Evolutionary conservation across 1,140 invertebrate species (phyloP).

Genomic region (Dysdera silvatica): DNA sequence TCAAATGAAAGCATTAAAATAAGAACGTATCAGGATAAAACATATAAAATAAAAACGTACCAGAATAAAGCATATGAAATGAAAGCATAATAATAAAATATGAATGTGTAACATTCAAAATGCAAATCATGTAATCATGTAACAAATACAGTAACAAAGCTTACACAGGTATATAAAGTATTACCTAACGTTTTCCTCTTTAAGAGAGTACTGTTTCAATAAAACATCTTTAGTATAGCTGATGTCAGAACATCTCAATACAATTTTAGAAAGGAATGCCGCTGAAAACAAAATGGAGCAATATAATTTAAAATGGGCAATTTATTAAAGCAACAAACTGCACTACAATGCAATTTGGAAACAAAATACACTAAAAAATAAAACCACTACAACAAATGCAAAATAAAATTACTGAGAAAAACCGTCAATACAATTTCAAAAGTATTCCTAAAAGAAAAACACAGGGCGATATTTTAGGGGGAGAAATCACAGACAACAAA

Average conservation of each 20-base stretch:
- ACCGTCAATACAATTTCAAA: too few species aligned
- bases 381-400: too few species aligned
- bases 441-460: too few species aligned
- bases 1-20: background rate
- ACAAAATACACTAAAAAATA: too few species aligned
- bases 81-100: background rate
- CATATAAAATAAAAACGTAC: background rate
- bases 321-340: too few species aligned
- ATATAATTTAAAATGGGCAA: too few species aligned
- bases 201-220: conserved; percentile 6
- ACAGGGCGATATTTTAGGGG: too few species aligned
- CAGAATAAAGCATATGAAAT: background rate
- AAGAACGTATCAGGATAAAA: background rate
- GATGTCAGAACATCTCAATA: conserved; percentile 17
- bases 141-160: too few species aligned
- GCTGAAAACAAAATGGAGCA: conserved; percentile 15
- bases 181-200: conserved; percentile 28
- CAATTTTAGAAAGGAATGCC: conserved; percentile 15
- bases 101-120: background rate
- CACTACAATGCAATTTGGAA: too few species aligned
- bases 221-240: conserved; percentile 10
- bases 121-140: background rate
- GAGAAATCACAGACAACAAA: too few species aligned
- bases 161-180: background rate
- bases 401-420: too few species aligned